These are phyloP conservation scores for Ceraclea dissimilis DNA, from an alignment of 2,888 invertebrate genomes.

Conservation along the genomic window DNA sequence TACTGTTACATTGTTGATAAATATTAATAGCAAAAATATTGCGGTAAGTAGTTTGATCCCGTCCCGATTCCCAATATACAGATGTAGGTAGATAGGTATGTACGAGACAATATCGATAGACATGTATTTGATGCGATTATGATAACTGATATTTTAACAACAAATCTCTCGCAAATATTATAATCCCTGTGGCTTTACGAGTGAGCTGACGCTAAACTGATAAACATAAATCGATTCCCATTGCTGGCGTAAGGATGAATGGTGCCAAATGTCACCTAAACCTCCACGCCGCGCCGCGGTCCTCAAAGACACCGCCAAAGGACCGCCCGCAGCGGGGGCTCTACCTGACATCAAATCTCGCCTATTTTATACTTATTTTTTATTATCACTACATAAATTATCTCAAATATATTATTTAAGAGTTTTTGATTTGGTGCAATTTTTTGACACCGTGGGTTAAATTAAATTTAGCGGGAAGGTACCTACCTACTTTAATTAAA, in stretches of 20 bases:
- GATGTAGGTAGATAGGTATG: no score
- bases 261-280: constrained; percentile 16
- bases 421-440: background rate
- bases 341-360: background rate
- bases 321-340: constrained; percentile 8
- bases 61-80: no score
- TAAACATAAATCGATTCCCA: constrained; percentile 8
- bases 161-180: no score
- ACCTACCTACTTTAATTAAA: no score
- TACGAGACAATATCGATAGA: no score
- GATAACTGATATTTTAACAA: no score
- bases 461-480: no score
- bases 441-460: background rate
- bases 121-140: no score
- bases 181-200: background rate
- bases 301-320: constrained; percentile 9
- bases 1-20: no score
- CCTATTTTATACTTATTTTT: background rate
- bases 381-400: background rate
- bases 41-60: no score
- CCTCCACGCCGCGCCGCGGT: background rate
- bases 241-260: constrained; percentile 10
- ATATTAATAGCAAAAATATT: no score
- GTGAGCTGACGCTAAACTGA: background rate
- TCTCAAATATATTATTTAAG: background rate